phyloP scores from a whole-genome alignment of 2,888 invertebrate species.

The Limnephilus rhombicus region DNA sequence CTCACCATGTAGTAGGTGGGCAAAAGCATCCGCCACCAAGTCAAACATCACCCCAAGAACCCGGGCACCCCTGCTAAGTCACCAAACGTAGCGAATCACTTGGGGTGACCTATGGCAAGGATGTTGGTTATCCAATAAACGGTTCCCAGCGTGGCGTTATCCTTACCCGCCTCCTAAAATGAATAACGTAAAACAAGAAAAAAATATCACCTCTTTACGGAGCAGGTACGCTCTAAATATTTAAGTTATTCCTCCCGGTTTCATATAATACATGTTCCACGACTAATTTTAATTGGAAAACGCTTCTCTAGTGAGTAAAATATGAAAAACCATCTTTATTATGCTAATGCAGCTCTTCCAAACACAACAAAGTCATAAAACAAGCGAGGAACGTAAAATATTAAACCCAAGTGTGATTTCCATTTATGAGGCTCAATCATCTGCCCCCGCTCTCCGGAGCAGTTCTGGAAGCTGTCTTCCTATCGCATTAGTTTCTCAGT shows the following conservation, averaged over 20 bases:
- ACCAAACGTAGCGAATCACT: no score
- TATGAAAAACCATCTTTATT: constrained; percentile 6
- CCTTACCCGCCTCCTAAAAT: no score
- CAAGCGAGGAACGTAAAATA: neutral
- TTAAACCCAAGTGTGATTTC: constrained; percentile 13
- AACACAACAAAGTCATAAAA: neutral
- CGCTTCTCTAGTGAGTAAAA: neutral
- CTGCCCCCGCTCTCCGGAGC: neutral
- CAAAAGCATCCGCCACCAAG: no score
- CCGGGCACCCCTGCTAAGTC: no score
- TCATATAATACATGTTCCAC: neutral
- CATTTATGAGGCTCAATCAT: constrained; percentile 23
- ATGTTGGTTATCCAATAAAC: no score
- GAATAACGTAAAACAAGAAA: no score
- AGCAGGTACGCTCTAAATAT: neutral
- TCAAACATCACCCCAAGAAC: no score
- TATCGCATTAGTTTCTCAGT: constrained; percentile 25
- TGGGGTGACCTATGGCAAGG: no score
- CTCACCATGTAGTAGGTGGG: no score
- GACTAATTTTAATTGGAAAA: neutral
- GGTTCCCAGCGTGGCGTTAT: no score
- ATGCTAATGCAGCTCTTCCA: constrained; percentile 5
- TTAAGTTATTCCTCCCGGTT: neutral
- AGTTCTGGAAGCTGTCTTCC: neutral
- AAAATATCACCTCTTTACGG: no score